Evolutionary conservation across 2,113 vertebrate genomes (phyloP).

Genomic region (Macrotis lagotis): DNA sequence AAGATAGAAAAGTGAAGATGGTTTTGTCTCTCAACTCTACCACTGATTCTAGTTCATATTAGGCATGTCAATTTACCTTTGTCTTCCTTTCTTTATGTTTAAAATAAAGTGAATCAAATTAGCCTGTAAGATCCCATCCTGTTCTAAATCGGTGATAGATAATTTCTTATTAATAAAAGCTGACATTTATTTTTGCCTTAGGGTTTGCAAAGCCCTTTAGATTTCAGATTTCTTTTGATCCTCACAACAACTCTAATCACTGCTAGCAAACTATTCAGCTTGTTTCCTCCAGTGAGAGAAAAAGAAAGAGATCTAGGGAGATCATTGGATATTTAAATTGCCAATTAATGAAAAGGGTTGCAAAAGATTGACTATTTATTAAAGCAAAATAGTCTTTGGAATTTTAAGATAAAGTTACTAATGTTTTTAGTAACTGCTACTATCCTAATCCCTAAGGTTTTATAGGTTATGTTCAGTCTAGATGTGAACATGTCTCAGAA

Average conservation of each 20-base stretch:
- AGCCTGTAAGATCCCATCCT: background rate
- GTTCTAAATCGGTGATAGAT: background rate
- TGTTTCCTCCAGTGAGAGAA: background rate
- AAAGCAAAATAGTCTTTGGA: background rate
- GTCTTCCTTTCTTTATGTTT: background rate
- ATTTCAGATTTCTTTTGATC: background rate
- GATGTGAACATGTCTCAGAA: conserved; percentile 25
- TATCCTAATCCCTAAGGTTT: too few relatives aligned
- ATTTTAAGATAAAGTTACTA: background rate
- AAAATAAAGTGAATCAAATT: background rate
- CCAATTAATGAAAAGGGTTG: background rate
- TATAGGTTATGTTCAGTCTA: background rate
- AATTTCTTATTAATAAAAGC: background rate
- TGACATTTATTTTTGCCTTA: background rate
- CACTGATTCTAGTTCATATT: background rate
- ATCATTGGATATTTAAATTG: background rate
- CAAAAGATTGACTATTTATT: background rate
- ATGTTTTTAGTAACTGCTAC: too few relatives aligned
- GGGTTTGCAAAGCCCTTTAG: background rate
- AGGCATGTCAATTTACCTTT: background rate
- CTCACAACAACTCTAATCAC: too few relatives aligned
- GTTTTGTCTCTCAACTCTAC: background rate
- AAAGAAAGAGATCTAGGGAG: conserved; percentile 30
- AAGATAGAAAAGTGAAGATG: background rate
- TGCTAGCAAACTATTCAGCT: too few relatives aligned